Percentiles rank a stretch among this genome's conserved stretches.
Evolutionary conservation across 2,113 vertebrate genomes (phyloP).

Genomic region (Dasyprocta punctata): DNA sequence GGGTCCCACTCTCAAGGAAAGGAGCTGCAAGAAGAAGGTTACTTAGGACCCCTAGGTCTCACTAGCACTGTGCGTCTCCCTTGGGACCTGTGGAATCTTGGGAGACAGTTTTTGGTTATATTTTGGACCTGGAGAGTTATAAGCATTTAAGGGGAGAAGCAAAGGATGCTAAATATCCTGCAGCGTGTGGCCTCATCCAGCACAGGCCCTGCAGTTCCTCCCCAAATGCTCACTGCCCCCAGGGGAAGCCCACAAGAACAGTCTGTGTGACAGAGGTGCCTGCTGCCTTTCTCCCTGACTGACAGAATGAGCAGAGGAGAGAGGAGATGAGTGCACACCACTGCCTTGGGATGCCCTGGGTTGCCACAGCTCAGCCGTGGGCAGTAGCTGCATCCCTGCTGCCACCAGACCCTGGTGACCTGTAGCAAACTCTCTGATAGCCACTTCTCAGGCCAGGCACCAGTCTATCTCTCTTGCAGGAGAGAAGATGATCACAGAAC

Average conservation of each 20-base stretch:
- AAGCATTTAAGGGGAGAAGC: not conserved
- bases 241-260: fast-evolving
- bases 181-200: fast-evolving
- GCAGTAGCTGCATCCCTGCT: conserved; percentile 54
- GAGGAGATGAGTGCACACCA: no score
- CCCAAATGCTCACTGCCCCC: not conserved
- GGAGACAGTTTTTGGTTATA: not conserved
- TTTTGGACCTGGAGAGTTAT: no score
- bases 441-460: not conserved
- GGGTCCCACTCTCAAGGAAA: not conserved
- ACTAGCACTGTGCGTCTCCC: not conserved
- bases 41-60: not conserved
- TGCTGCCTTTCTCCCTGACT: not conserved
- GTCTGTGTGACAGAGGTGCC: not conserved
- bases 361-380: not conserved
- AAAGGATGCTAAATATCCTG: not conserved
- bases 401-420: not conserved
- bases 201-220: not conserved
- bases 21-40: not conserved
- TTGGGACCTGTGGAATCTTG: not conserved
- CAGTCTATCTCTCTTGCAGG: not conserved
- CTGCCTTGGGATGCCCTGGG: not conserved
- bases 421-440: conserved; percentile 35
- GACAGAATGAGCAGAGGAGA: not conserved
- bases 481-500: not conserved